Percentiles rank a stretch among this genome's conserved stretches.
Conservation (phyloP, 2,888 invertebrate species). For the Eulithis testata region DNA sequence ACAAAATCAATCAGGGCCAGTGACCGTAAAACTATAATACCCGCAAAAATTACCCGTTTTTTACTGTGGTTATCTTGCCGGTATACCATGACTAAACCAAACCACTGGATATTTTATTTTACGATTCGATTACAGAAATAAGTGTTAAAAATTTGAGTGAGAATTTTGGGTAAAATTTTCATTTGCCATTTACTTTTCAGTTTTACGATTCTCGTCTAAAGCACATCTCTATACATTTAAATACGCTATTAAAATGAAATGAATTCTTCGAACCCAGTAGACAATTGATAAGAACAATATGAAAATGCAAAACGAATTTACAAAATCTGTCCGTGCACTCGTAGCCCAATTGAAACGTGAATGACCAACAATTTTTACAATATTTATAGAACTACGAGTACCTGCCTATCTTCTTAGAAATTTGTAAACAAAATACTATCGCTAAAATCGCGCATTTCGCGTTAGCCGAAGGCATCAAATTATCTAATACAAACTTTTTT, state of each 20-base stretch:
- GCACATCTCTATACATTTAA: slow-evolving; percentile 31
- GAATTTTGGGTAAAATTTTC: slow-evolving; percentile 1
- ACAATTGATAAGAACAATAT: slow-evolving; percentile 1
- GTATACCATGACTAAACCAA: background rate
- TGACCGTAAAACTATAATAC: background rate
- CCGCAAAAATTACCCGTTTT: background rate
- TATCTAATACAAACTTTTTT: too few relatives aligned
- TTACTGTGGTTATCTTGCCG: background rate
- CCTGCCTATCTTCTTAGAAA: too few relatives aligned
- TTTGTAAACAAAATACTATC: too few relatives aligned
- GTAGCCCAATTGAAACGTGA: too few relatives aligned
- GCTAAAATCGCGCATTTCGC: too few relatives aligned
- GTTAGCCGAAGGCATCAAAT: too few relatives aligned
- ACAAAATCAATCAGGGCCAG: too few relatives aligned
- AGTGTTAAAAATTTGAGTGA: background rate
- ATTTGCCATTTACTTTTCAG: slow-evolving; percentile 25
- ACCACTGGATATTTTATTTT: background rate
- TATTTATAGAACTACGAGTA: too few relatives aligned
- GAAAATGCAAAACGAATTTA: background rate
- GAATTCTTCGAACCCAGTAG: slow-evolving; percentile 38
- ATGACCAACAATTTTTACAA: too few relatives aligned
- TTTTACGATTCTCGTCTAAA: slow-evolving; percentile 28
- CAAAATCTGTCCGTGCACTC: too few relatives aligned
- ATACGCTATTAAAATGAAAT: slow-evolving; percentile 37
- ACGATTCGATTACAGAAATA: background rate